Percentiles rank a stretch among this genome's conserved stretches.
Conservation (phyloP, 1,140 invertebrate genomes). For the Lepidurus packardi region DNA sequence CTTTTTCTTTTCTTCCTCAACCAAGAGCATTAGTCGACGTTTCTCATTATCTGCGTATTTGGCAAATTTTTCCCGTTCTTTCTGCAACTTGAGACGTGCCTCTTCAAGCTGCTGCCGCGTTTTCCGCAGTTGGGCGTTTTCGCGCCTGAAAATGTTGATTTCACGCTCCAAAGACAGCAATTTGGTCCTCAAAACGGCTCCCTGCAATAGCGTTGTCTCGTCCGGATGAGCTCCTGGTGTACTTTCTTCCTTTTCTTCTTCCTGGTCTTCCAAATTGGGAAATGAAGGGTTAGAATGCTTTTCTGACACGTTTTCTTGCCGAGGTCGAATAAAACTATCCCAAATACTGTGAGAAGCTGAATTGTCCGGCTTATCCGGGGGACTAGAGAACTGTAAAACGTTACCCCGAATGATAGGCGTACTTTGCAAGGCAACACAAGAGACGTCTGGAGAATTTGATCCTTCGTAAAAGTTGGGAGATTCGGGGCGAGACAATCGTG, state of each 20-base stretch:
- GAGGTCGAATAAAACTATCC: background rate
- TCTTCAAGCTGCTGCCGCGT: conserved; percentile 30
- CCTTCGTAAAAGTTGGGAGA: background rate
- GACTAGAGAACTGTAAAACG: background rate
- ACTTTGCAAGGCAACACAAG: conserved; percentile 1
- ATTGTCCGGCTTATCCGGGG: background rate
- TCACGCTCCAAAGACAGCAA: conserved; percentile 28
- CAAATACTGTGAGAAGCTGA: conserved; percentile 2
- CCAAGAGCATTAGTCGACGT: conserved; percentile 27
- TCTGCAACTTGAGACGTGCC: conserved; percentile 27
- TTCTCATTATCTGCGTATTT: conserved; percentile 32
- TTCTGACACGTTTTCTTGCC: conserved; percentile 23
- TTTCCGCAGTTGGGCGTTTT: conserved; percentile 25
- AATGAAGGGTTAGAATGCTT: background rate
- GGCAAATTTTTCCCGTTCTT: conserved; percentile 32
- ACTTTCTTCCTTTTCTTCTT: background rate
- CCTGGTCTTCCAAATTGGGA: background rate
- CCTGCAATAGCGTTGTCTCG: conserved; percentile 24
- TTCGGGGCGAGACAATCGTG: background rate
- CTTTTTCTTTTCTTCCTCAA: conserved; percentile 29
- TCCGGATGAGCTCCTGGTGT: background rate
- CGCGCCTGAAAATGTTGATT: conserved; percentile 30
- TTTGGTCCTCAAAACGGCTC: conserved; percentile 13
- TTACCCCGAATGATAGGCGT: background rate
- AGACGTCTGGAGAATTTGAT: background rate